Evolutionary conservation across 2,797 vertebrate species (phyloP).

Genomic region (Rhynchotus rufescens): DNA sequence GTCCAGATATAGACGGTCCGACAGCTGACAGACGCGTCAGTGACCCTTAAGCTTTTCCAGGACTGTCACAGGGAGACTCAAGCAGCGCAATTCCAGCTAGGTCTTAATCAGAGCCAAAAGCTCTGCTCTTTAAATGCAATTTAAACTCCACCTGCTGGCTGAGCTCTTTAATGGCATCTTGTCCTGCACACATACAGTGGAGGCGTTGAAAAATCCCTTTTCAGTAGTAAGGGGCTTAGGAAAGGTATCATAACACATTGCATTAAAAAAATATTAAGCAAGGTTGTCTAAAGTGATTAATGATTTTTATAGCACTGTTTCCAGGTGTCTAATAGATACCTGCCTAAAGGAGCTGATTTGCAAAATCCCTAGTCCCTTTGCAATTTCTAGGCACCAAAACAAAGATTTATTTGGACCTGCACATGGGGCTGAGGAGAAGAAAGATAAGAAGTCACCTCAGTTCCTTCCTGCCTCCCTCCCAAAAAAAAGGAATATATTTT

Average conservation of each 20-base stretch:
- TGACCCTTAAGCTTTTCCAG: rapidly evolving
- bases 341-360: background rate
- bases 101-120: background rate
- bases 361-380: background rate
- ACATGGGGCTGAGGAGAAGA: background rate
- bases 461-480: too few relatives aligned
- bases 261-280: background rate
- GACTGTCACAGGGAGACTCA: background rate
- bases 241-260: background rate
- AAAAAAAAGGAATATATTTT: background rate
- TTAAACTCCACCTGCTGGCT: slow-evolving; percentile 74
- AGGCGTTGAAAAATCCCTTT: background rate
- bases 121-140: slow-evolving; percentile 11
- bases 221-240: background rate
- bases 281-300: background rate
- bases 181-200: background rate
- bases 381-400: background rate
- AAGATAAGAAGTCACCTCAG: background rate
- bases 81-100: background rate
- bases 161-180: slow-evolving; percentile 36
- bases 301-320: background rate
- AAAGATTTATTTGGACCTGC: background rate
- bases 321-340: background rate
- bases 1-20: background rate
- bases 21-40: background rate